phyloP scores from a whole-genome alignment of 2,797 vertebrate genomes.

The Echeneis naucrates region DNA sequence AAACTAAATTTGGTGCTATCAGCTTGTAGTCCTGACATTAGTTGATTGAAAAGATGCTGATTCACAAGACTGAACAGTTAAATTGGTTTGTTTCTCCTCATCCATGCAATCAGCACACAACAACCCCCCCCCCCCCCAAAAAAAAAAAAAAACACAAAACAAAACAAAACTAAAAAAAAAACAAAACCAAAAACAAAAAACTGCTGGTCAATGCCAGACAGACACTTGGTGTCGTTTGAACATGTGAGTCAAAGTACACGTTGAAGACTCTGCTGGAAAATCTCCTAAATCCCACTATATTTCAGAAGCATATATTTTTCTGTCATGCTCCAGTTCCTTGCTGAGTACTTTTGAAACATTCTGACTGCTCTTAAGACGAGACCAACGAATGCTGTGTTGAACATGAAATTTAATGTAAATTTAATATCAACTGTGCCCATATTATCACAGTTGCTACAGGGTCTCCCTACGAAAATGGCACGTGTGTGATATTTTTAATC shows the following conservation, averaged over 20 bases:
- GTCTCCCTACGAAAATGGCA: constrained; percentile 26
- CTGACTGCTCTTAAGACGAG: constrained; percentile 3
- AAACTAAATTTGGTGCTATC: constrained; percentile 10
- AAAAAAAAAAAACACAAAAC: no score
- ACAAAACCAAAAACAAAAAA: no score
- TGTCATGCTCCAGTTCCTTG: not conserved
- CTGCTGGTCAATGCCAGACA: not conserved
- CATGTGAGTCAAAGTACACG: not conserved
- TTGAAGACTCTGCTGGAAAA: constrained; percentile 17
- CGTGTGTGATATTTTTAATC: constrained; percentile 32
- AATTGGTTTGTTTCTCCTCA: not conserved
- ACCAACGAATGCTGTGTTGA: constrained; percentile 6
- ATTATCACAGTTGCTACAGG: constrained; percentile 24
- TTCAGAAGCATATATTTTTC: not conserved
- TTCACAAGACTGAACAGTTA: not conserved
- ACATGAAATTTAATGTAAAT: constrained; percentile 33
- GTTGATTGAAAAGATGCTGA: constrained; percentile 6
- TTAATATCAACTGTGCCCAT: constrained; percentile 36
- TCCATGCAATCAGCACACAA: not conserved
- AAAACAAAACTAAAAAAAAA: no score
- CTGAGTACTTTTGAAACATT: not conserved
- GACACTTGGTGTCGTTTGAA: not conserved
- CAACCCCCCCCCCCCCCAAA: no score
- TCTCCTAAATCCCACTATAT: constrained; percentile 3
- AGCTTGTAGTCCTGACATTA: not conserved